A percentile compares a stretch with the other conserved stretches of the same genome.
Conservation (phyloP, 2,113 vertebrate genomes). For the Corythoichthys haematopterus region DNA sequence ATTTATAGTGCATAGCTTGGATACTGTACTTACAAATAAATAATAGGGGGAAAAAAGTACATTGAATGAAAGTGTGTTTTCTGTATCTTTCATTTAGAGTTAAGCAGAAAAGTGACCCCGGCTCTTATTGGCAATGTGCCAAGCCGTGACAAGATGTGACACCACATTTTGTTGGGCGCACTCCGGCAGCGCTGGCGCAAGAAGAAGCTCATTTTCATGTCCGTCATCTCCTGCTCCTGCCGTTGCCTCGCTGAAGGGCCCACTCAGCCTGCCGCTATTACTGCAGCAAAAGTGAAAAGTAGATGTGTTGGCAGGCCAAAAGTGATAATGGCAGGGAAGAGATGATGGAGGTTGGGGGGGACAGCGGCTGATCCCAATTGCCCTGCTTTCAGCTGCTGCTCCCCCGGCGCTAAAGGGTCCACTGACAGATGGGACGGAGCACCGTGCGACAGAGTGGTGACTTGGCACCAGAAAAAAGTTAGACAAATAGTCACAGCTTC, state of each 20-base stretch:
- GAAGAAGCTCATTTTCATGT: slow-evolving; percentile 68
- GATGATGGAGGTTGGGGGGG: slow-evolving; percentile 12
- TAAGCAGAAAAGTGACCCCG: not conserved
- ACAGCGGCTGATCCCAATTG: slow-evolving; percentile 68
- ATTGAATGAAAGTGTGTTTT: too few species aligned
- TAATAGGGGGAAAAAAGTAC: too few species aligned
- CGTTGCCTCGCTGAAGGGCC: slow-evolving; percentile 40
- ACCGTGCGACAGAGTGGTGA: slow-evolving; percentile 59
- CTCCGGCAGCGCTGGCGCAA: slow-evolving; percentile 30
- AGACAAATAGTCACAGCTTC: too few species aligned
- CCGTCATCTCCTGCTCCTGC: slow-evolving; percentile 62
- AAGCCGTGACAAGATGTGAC: slow-evolving; percentile 62
- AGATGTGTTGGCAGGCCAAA: slow-evolving; percentile 70
- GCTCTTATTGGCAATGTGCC: slow-evolving; percentile 32
- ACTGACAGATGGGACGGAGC: slow-evolving; percentile 66
- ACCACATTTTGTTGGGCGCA: slow-evolving; percentile 56
- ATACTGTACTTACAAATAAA: too few species aligned
- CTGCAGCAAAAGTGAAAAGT: slow-evolving; percentile 68
- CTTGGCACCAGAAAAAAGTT: slow-evolving; percentile 52
- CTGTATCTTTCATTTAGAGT: not conserved
- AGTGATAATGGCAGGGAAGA: slow-evolving; percentile 64
- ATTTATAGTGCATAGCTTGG: too few species aligned
- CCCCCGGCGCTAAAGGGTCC: slow-evolving; percentile 58
- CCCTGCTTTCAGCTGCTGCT: slow-evolving; percentile 66
- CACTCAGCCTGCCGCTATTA: slow-evolving; percentile 36